Conservation (phyloP, 2,888 invertebrate species). For the Drosophila atroscutellata region DNA sequence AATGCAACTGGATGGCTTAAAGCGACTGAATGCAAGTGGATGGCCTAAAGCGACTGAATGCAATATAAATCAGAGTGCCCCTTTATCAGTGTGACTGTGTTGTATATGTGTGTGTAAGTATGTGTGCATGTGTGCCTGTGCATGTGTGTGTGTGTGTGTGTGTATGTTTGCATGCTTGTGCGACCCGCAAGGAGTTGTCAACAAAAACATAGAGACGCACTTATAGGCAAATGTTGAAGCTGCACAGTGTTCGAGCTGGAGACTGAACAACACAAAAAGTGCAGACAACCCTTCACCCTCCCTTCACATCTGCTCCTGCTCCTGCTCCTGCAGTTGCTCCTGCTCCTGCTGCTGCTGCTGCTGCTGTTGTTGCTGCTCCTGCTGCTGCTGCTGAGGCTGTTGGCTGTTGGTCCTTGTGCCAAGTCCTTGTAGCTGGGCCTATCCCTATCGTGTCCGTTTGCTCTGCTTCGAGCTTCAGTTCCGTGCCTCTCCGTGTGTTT, state of each 20-base stretch:
- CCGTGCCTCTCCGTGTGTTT: constrained; percentile 57
- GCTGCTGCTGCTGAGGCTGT: constrained; percentile 17
- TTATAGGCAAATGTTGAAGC: constrained; percentile 59
- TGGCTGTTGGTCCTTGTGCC: constrained; percentile 9
- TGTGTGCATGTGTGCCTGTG: not conserved
- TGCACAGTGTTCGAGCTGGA: constrained; percentile 34
- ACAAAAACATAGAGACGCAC: constrained; percentile 78
- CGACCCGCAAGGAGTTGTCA: constrained; percentile 72
- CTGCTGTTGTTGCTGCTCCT: constrained; percentile 15
- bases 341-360: not conserved
- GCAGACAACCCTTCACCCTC: constrained; percentile 44
- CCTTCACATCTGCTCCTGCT: too few relatives aligned
- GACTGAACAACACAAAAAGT: constrained; percentile 59
- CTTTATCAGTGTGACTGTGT: constrained; percentile 8
- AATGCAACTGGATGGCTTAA: constrained; percentile 44
- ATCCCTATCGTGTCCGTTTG: constrained; percentile 20
- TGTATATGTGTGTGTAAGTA: not conserved
- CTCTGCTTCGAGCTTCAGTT: constrained; percentile 24
- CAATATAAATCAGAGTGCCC: constrained; percentile 53
- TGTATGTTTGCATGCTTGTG: constrained; percentile 39
- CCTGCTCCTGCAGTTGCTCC: not conserved
- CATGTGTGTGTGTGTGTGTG: constrained; percentile 15
- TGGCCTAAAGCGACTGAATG: constrained; percentile 33
- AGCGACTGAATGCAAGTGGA: constrained; percentile 42
- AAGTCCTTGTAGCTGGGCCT: constrained; percentile 28